phyloP scores from a whole-genome alignment of 2,888 invertebrate species.

The Dicranocentrus wangi region DNA sequence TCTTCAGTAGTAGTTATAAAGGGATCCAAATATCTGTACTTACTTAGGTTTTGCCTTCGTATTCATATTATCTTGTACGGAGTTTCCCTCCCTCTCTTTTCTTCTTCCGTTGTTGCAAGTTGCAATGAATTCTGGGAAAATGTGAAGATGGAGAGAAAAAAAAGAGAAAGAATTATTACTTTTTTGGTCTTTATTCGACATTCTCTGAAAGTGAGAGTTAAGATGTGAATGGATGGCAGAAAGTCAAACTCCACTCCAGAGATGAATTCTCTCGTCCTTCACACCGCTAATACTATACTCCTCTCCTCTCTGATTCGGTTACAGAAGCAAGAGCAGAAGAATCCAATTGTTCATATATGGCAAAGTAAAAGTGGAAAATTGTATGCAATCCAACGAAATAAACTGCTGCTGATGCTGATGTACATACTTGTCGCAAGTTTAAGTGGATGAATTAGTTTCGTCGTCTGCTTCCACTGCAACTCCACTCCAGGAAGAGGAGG shows the following conservation, averaged over 20 bases:
- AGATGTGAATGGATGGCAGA: slow-evolving; percentile 11
- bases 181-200: slow-evolving; percentile 21
- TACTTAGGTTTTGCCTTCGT: background rate
- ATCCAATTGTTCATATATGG: no score
- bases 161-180: slow-evolving; percentile 28
- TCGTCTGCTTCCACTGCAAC: background rate
- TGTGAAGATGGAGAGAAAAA: no score
- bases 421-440: slow-evolving; percentile 1
- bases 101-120: background rate
- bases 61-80: background rate
- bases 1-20: background rate
- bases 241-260: slow-evolving; percentile 2
- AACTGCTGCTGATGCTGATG: no score
- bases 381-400: no score
- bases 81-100: background rate
- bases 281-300: no score
- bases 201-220: slow-evolving; percentile 27
- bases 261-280: slow-evolving; percentile 11
- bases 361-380: no score
- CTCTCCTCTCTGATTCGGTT: no score
- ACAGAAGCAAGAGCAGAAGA: no score
- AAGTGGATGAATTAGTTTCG: slow-evolving; percentile 42
- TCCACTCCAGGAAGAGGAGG: background rate
- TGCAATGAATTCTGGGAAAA: slow-evolving; percentile 20
- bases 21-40: no score